phyloP scores from a whole-genome alignment of 2,113 vertebrate species.

The Bos javanicus region DNA sequence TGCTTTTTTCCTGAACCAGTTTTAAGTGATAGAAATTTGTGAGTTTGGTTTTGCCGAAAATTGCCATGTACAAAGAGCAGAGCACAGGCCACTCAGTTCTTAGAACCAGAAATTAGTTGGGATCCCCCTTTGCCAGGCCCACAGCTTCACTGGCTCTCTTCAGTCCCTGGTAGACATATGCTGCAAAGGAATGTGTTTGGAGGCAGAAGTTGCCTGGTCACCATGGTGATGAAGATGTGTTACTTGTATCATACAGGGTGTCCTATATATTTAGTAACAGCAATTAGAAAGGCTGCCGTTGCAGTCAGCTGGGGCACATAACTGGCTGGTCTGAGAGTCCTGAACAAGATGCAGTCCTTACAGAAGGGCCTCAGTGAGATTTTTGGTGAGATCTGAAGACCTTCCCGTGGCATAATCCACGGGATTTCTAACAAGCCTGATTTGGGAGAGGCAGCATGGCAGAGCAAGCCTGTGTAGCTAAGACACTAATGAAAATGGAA shows the following conservation, averaged over 20 bases:
- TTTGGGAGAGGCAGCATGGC: not conserved
- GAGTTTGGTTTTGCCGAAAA: not conserved
- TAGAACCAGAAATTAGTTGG: not conserved
- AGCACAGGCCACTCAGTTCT: too few species aligned
- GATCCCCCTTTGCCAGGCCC: not conserved
- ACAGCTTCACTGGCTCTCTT: not conserved
- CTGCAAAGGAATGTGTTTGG: not conserved
- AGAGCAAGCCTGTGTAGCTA: not conserved
- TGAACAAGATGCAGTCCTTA: not conserved
- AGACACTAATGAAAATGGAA: not conserved
- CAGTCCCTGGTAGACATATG: not conserved
- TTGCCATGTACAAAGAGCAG: not conserved
- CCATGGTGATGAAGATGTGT: conserved; percentile 16
- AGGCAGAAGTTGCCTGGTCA: not conserved
- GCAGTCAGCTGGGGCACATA: not conserved
- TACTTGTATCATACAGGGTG: not conserved
- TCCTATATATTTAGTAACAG: not conserved
- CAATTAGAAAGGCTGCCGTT: not conserved
- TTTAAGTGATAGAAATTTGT: not conserved
- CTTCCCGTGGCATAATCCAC: not conserved
- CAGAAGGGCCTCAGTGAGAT: not conserved
- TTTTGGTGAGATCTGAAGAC: not conserved
- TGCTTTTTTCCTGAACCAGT: not conserved
- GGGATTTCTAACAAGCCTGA: not conserved
- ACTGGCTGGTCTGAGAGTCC: not conserved